Evolutionary conservation across 2,888 invertebrate genomes (phyloP).

Genomic region (Dasypogon diadema): DNA sequence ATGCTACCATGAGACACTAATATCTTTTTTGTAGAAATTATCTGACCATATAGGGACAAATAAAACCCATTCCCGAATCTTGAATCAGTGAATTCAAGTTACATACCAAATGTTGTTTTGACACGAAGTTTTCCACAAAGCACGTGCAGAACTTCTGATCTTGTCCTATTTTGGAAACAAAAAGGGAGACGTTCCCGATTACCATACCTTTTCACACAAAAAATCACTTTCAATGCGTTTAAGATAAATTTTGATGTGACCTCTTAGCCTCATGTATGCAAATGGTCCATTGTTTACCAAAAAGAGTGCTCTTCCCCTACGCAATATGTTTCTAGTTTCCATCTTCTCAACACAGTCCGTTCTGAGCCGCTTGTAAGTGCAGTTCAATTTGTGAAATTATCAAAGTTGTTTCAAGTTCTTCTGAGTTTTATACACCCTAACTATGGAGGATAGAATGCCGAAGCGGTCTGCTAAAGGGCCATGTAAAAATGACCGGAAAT

Average conservation of each 20-base stretch:
- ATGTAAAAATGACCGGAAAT: conserved; percentile 68
- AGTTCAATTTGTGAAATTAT: neutral
- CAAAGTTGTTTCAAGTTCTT: neutral
- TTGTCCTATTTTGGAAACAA: too few relatives aligned
- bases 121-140: too few relatives aligned
- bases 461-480: conserved; percentile 63
- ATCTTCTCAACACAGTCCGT: conserved; percentile 11
- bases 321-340: conserved; percentile 5
- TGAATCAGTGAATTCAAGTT: too few relatives aligned
- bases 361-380: neutral
- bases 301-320: conserved; percentile 28
- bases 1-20: too few relatives aligned
- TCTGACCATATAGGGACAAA: too few relatives aligned
- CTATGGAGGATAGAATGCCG: conserved; percentile 59
- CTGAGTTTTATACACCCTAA: neutral
- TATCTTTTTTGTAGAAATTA: too few relatives aligned
- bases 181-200: conserved; percentile 8
- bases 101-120: too few relatives aligned
- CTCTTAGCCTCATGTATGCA: conserved; percentile 51
- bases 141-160: too few relatives aligned
- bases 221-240: conserved; percentile 23
- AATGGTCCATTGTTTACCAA: conserved; percentile 53
- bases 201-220: conserved; percentile 26
- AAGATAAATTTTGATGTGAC: conserved; percentile 47
- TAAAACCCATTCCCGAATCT: too few relatives aligned